These are phyloP conservation scores for Bathynomus jamesi DNA, from an alignment of 1,140 invertebrate genomes.

Conservation along the genomic window DNA sequence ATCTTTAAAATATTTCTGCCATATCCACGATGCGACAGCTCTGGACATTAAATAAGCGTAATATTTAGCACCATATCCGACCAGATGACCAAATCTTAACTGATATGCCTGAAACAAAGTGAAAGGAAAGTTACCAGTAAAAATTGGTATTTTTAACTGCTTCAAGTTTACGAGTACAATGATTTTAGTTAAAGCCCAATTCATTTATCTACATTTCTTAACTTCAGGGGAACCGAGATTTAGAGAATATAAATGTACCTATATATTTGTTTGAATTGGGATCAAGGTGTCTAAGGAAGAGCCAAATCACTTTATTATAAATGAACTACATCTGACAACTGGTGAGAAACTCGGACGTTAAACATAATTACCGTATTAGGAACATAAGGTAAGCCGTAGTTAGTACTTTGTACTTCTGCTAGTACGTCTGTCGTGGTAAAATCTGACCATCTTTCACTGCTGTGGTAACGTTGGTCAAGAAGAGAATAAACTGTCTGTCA, in stretches of 20 bases:
- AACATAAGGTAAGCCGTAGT: conserved; percentile 79
- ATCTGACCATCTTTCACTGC: conserved; percentile 47
- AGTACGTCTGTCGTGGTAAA: conserved; percentile 62
- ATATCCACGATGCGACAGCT: conserved; percentile 86
- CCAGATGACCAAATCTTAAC: conserved; percentile 88
- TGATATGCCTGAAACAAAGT: conserved; percentile 66
- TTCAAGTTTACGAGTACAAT: not conserved
- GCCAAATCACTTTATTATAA: not conserved
- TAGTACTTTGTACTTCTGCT: conserved; percentile 66
- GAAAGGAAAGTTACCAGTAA: conserved; percentile 12
- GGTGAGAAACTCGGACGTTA: not conserved
- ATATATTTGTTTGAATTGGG: not conserved
- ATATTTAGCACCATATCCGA: conserved; percentile 97
- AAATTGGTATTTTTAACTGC: not conserved
- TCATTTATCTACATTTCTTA: not conserved
- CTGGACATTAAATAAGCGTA: conserved; percentile 94
- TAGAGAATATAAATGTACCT: conserved; percentile 6
- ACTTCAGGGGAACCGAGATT: not conserved
- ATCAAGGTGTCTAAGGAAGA: not conserved
- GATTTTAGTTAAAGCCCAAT: not conserved
- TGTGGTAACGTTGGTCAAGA: conserved; percentile 84
- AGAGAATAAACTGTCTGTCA: conserved; percentile 81
- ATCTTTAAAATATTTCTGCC: conserved; percentile 75
- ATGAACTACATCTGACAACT: not conserved
- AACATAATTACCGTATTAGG: conserved; percentile 60